Evolutionary conservation across 2,797 vertebrate genomes (phyloP), one percentile per base, ranked within the genome.

Genomic region (Erpetoichthys calabaricus): DNA sequence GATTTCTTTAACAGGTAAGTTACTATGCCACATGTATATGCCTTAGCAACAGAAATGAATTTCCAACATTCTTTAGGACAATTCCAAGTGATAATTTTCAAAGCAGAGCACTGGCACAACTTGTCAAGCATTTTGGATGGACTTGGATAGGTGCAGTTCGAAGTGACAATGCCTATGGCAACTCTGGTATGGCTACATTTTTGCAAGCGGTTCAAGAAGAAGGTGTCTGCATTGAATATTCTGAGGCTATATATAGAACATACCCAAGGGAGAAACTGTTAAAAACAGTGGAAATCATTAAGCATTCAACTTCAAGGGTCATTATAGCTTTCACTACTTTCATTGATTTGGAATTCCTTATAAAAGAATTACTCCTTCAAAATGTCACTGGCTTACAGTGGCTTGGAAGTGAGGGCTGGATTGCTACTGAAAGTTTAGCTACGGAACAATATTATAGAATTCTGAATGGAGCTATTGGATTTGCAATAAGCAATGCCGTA

Each of bases 351-450:
- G 59, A 77, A 3, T 58, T 82, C 44, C 59, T 87, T 44, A 64
- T 86, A 25, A 75, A 84, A 3, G 84, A 87, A 61, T 69, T 76
- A 44, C 56, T 81, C 44, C 70, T 56, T 8, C 81, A 84, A 64
- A 85, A 86, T 56, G 49, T 86, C 51, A 83, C 74, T 1, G 80
- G 75, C 42, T 60, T 84, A 54, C 82, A 85, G 65, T 86, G 82
- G 84, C 69, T 86, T 5, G 84, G 80, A 42, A 85, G 78, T 62
- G 83, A 86, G 67, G 84, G 81, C 56, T 86, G 84, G 84, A 85
- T 85, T 52, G 81, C 83, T 47, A 72, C 75, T 4, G 62, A 69
- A 57, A 63, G 79, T 60, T 59, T 85, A 56, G 68, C 80, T 53
- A 71, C 55, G 6, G 60, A 68, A n/a, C 73, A 45, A 53, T 69